These are phyloP conservation scores for Caenorhabditis latens DNA, from an alignment of 1,140 invertebrate species.

Conservation along the genomic window DNA sequence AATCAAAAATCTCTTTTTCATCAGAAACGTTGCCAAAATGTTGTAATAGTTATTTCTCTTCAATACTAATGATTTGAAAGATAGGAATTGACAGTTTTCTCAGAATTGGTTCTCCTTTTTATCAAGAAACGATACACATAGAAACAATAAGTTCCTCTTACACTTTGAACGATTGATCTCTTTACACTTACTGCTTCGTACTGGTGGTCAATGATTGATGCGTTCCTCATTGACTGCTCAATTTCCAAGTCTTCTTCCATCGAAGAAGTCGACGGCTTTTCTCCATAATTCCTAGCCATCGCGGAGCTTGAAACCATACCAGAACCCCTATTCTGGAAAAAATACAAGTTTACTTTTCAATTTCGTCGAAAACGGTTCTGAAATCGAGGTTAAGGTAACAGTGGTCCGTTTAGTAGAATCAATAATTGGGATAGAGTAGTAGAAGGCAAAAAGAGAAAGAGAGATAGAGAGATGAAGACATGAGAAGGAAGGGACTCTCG, in stretches of 20 bases:
- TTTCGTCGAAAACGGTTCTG: too few relatives aligned
- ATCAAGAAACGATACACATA: too few relatives aligned
- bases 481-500: constrained; percentile 12
- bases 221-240: constrained; percentile 28
- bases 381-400: background rate
- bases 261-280: constrained; percentile 47
- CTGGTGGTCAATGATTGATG: constrained; percentile 32
- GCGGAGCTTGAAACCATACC: constrained; percentile 45
- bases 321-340: background rate
- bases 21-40: too few relatives aligned
- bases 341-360: background rate
- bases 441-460: background rate
- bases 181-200: background rate
- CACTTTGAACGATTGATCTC: too few relatives aligned
- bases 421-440: constrained; percentile 29
- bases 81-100: too few relatives aligned
- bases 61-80: too few relatives aligned
- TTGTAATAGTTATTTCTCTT: too few relatives aligned
- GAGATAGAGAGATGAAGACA: background rate
- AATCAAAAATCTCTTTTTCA: too few relatives aligned
- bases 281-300: constrained; percentile 25
- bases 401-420: constrained; percentile 21
- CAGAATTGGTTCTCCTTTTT: too few relatives aligned
- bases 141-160: too few relatives aligned
- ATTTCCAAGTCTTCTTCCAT: constrained; percentile 50